Conservation (phyloP, 2,113 vertebrate genomes). For the Orthochromis malagaraziensis region DNA sequence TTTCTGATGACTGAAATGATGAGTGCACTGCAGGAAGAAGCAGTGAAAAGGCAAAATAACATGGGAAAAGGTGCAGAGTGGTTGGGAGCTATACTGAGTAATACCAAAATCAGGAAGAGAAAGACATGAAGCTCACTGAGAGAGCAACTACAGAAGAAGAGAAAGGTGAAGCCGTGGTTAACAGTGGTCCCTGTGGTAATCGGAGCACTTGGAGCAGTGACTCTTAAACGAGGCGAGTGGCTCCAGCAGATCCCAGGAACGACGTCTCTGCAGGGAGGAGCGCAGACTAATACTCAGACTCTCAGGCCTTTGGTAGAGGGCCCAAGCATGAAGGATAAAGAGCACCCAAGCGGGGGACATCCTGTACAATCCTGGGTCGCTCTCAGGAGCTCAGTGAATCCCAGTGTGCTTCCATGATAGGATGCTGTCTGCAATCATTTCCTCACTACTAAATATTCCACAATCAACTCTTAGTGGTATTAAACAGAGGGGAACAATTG, state of each 20-base stretch:
- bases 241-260: neutral
- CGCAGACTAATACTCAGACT: neutral
- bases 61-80: neutral
- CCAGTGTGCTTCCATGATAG: neutral
- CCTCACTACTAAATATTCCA: neutral
- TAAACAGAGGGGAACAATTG: neutral
- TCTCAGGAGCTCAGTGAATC: neutral
- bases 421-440: fast-evolving
- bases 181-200: fast-evolving
- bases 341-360: neutral
- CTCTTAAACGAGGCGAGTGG: neutral
- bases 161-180: neutral
- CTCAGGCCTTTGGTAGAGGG: neutral
- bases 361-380: neutral
- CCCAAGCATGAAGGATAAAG: neutral
- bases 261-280: neutral
- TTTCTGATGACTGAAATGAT: neutral
- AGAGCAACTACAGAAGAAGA: neutral
- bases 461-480: neutral
- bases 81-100: neutral
- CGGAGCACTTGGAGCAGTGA: neutral
- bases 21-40: neutral
- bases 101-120: neutral
- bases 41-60: neutral
- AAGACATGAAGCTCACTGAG: neutral